Base-by-base conservation (phyloP, 2,113 vertebrate species). In the Tachysurus fulvidraco region DNA sequence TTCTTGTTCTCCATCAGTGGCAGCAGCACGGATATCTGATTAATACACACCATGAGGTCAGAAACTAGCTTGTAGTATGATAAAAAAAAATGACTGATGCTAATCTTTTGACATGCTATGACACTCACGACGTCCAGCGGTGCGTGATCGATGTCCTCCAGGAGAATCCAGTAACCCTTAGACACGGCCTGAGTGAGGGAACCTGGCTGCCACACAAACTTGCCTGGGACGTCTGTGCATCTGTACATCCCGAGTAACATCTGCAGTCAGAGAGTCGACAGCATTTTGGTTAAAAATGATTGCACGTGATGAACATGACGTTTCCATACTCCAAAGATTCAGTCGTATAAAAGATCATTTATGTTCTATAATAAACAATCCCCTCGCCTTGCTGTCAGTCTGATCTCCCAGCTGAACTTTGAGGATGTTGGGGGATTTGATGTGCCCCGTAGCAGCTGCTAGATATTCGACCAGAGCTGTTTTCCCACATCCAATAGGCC, bases 331-430 rank as follows among this genome's bases (percentile, higher is more conserved):
- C 36, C 36, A 36, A 36, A 36, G 2, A 36, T 36, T 36, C 36
- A 36, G 36, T 2, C 36, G 36, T 36, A 2, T 36, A 36, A 36
- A 36, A 36, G 36, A 36, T 36, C 36, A 36, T 36, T 36, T 36
- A 17, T 60, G 17, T 60, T 3, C 11, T 25, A 25, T 60, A 60
- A 25, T 9, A 65, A 36, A 36, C 6, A 30, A 19, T 16, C 25
- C 50, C 50, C 50, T 90, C 95, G 99, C 98, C 97, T 99, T 99
- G 93, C 98, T 99, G 90, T 99, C 98, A 1, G 98, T 99, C 86
- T 99, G 98, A 94, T 99, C 98, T 54, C 98, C 98, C 57, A 99
- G 97, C 52, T 99, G 98, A 80, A 99, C 96, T 93, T 99, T 99
- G 19, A 99, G 94, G 89, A 99, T 95, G 54, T 96, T 95, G 84